Evolutionary conservation across 2,888 invertebrate species (phyloP).

Genomic region (Epirrita christyi): DNA sequence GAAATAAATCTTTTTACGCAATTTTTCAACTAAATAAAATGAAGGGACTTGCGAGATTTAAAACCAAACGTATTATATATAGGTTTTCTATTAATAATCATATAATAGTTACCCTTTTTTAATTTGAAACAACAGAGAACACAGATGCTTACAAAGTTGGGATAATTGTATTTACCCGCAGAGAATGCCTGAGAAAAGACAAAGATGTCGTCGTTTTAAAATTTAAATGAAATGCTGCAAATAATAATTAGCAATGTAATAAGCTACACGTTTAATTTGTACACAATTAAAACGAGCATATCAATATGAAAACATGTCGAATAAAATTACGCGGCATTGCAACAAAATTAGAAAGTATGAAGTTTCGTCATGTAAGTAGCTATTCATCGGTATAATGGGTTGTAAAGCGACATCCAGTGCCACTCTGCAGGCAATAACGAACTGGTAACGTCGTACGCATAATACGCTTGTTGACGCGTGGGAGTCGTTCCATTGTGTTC

Average conservation of each 20-base stretch:
- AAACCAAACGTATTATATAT: no score
- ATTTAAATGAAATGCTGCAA: neutral
- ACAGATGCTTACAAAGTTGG: neutral
- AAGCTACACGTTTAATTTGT: neutral
- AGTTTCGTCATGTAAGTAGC: slow-evolving; percentile 67
- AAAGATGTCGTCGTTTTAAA: neutral
- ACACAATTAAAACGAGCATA: slow-evolving; percentile 49
- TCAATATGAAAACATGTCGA: slow-evolving; percentile 54
- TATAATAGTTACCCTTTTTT: no score
- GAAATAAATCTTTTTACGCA: no score
- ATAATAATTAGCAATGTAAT: neutral
- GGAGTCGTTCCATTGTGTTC: slow-evolving; percentile 62
- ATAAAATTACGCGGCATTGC: slow-evolving; percentile 63
- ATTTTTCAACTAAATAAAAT: no score
- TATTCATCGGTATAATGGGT: slow-evolving; percentile 69
- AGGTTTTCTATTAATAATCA: no score
- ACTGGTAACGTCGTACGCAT: slow-evolving; percentile 54
- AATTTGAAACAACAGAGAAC: no score
- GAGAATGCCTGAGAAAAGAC: slow-evolving; percentile 1
- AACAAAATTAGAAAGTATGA: slow-evolving; percentile 73
- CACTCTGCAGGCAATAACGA: slow-evolving; percentile 59
- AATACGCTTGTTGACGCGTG: slow-evolving; percentile 62
- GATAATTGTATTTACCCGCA: no score
- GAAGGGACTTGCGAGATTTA: no score
- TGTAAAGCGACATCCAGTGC: slow-evolving; percentile 49